phyloP scores from a whole-genome alignment of 1,140 invertebrate genomes.

The Hestina assimilis region DNA sequence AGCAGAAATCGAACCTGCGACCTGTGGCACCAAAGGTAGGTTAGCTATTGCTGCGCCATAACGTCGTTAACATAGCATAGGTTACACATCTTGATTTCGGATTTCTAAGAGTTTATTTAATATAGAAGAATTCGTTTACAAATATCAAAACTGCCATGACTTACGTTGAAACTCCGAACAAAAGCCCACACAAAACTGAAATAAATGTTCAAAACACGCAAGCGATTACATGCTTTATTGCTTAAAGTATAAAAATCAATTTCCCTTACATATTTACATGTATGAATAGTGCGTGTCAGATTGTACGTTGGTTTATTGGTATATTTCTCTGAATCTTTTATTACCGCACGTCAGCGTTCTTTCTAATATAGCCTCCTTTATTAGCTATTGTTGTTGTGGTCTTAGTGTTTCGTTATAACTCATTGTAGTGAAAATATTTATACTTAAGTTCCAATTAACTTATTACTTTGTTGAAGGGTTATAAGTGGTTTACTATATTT shows the following conservation, averaged over 20 bases:
- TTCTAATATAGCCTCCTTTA: conserved; percentile 48
- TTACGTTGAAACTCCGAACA: neutral
- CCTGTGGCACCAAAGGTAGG: too few relatives aligned
- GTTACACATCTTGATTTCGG: too few relatives aligned
- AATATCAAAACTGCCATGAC: too few relatives aligned
- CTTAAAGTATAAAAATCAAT: neutral
- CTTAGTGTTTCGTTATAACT: conserved; percentile 28
- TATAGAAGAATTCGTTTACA: too few relatives aligned
- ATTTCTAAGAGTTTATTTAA: too few relatives aligned
- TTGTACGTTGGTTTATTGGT: conserved; percentile 15
- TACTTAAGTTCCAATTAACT: conserved; percentile 1
- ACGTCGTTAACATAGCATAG: too few relatives aligned
- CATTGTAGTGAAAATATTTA: conserved; percentile 32
- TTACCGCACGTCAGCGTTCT: conserved; percentile 39
- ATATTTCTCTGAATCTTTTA: conserved; percentile 40
- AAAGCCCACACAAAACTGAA: neutral
- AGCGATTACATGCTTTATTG: conserved; percentile 1
- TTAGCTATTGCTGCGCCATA: too few relatives aligned
- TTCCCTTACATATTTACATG: neutral
- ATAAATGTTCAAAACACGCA: conserved; percentile 1
- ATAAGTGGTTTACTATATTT: neutral
- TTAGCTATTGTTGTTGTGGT: conserved; percentile 49
- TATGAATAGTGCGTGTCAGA: conserved; percentile 4
- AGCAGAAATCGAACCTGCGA: too few relatives aligned
- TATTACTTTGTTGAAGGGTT: neutral